Conservation (phyloP, 53 echinoderm and acorn worm genomes). For the Henricia sp. region DNA sequence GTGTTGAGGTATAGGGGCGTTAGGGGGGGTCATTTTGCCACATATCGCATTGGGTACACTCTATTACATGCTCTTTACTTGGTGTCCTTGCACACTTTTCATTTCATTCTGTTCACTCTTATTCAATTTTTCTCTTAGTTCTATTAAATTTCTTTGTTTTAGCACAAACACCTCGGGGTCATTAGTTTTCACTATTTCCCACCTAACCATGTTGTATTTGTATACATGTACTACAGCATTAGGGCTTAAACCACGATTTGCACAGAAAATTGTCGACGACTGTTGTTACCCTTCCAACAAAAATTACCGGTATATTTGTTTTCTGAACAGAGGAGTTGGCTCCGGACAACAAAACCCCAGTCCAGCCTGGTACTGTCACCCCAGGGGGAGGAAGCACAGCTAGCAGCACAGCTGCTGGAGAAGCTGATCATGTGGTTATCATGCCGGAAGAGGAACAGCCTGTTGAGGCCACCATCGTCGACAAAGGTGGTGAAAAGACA, state of each 20-base stretch:
- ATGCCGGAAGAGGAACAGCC: conserved; percentile 82
- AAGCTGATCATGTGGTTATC: conserved; percentile 90
- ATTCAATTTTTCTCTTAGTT: neutral
- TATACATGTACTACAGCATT: too few relatives aligned
- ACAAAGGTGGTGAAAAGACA: too few relatives aligned
- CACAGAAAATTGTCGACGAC: neutral
- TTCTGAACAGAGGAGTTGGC: conserved; percentile 30
- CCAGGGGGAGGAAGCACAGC: conserved; percentile 78
- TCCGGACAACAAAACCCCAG: conserved; percentile 31
- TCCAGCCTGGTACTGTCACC: conserved; percentile 42
- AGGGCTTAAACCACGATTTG: neutral
- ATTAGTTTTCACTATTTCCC: too few relatives aligned
- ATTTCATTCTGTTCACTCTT: neutral
- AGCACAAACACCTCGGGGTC: too few relatives aligned
- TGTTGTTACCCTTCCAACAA: neutral
- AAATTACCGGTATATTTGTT: too few relatives aligned
- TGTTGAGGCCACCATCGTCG: neutral
- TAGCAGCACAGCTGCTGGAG: conserved; percentile 81
- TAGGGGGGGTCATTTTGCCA: too few relatives aligned
- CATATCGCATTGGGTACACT: too few relatives aligned
- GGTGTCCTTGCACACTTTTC: conserved; percentile 11
- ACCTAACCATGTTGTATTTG: too few relatives aligned
- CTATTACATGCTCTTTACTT: too few relatives aligned
- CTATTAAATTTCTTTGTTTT: too few relatives aligned
- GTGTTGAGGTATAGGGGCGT: too few relatives aligned